Base-by-base conservation (phyloP, 1,140 invertebrate genomes). In the Liolophura sinensis region DNA sequence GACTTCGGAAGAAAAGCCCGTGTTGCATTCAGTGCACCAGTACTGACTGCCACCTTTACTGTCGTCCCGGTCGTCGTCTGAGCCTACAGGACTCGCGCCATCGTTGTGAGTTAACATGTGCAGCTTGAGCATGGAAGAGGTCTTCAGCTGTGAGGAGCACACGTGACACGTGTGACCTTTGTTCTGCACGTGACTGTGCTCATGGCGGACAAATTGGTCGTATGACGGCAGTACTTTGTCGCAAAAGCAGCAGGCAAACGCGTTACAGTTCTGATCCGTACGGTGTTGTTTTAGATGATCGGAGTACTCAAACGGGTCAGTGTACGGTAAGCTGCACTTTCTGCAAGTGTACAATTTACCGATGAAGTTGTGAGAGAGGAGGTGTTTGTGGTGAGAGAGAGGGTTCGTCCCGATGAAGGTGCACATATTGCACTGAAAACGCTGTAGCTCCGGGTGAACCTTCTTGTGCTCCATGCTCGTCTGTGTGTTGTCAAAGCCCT, bases 1-100 rank as follows among this genome's bases (percentile, higher is more conserved):
- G 46, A 65, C 67, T 52, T 77, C 75, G 3, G 73, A 64, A 25
- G 57, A 69, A 49, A 79, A 79, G 3, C 77, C 77, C 15, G 72
- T 69, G 18, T 76, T 70, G 61, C 77, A 79, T 59, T 79, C 77
- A 6, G 75, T 70, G 58, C 77, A 79, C 75, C 75, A 79, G 51
- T 77, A 75, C 40, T 79, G 68, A 48, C 65, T 72, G 0, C 67
- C 68, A 15, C 31, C 57, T 49, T 58, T 62, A 16, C 20, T 40
- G 20, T 67, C 64, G 14, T 56, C 61, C n/a, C 16, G 22, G 20
- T 12, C 7, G 20, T 22, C 27, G 46, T 31, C 27, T 16, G 46
- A 18, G 12, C 31, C 25, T 54, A 24, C 55, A 40, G 24, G 16
- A 48, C 56, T 25, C 25, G 61, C 25, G 15, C 15, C n/a, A 11